Conservation (phyloP, 1,140 invertebrate species). For the Panulirus ornatus region DNA sequence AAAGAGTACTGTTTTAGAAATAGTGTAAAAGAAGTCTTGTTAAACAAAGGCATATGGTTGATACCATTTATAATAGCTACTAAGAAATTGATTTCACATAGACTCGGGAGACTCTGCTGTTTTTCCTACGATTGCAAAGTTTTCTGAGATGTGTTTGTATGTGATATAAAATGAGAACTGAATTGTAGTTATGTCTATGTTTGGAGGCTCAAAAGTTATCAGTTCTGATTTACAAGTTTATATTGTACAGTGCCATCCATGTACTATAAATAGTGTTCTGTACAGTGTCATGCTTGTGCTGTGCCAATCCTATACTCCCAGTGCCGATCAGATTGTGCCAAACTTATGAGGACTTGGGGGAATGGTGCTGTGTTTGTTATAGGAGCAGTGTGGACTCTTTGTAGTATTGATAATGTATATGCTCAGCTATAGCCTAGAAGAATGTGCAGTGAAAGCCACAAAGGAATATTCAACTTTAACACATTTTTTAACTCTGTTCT, state of each 20-base stretch:
- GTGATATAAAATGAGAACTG: neutral
- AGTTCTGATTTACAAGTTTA: neutral
- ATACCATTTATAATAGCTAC: too few relatives aligned
- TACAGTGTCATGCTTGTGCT: neutral
- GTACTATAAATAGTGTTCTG: neutral
- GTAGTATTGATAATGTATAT: neutral
- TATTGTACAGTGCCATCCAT: neutral
- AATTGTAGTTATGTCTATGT: neutral
- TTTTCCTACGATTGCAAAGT: neutral
- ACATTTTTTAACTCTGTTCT: constrained; percentile 2
- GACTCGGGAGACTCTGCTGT: neutral
- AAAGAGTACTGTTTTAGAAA: too few relatives aligned
- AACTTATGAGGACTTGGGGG: constrained; percentile 4
- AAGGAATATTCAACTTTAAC: neutral
- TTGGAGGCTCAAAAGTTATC: neutral
- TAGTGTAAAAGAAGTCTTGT: too few relatives aligned
- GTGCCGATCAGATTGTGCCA: constrained; percentile 39
- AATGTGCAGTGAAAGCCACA: constrained; percentile 4
- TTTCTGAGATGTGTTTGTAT: neutral
- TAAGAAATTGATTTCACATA: neutral
- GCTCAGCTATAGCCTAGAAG: constrained; percentile 22
- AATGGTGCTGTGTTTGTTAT: constrained; percentile 17
- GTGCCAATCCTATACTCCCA: constrained; percentile 31
- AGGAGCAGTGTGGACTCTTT: neutral
- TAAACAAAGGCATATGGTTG: too few relatives aligned